phyloP scores from a whole-genome alignment of 2,113 vertebrate genomes.

The Gambusia affinis region DNA sequence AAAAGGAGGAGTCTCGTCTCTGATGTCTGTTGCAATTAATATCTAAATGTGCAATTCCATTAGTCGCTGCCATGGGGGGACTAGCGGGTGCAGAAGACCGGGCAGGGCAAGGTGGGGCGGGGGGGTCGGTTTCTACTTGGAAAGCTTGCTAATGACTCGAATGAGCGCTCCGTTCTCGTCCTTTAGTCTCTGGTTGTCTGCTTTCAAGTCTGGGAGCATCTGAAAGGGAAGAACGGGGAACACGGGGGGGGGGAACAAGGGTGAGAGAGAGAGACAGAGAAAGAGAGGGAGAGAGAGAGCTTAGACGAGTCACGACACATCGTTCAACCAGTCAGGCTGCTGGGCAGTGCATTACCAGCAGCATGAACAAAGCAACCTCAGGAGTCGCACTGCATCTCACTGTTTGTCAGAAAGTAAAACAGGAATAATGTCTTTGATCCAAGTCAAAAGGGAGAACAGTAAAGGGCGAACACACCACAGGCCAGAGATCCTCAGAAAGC shows the following conservation, averaged over 20 bases:
- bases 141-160: conserved; percentile 79
- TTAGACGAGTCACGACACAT: conserved; percentile 45
- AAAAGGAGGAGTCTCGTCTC: conserved; percentile 62
- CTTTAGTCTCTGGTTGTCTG: conserved; percentile 99
- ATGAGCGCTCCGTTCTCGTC: conserved; percentile 92
- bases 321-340: conserved; percentile 34
- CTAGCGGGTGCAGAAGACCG: conserved; percentile 46
- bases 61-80: conserved; percentile 82
- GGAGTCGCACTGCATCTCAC: conserved; percentile 53
- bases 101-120: background rate
- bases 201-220: conserved; percentile 99
- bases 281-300: conserved; percentile 2
- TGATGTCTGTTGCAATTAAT: conserved; percentile 84
- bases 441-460: conserved; percentile 16
- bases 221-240: conserved; percentile 69
- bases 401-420: background rate
- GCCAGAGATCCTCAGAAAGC: conserved; percentile 60
- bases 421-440: conserved; percentile 12
- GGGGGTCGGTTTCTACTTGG: conserved; percentile 67
- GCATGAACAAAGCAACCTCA: conserved; percentile 30
- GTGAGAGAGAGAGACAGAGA: background rate
- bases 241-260: background rate
- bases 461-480: conserved; percentile 52
- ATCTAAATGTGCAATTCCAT: conserved; percentile 89
- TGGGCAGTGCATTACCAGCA: conserved; percentile 57